Conservation (phyloP, 1,140 invertebrate genomes). For the Ylistrum balloti region DNA sequence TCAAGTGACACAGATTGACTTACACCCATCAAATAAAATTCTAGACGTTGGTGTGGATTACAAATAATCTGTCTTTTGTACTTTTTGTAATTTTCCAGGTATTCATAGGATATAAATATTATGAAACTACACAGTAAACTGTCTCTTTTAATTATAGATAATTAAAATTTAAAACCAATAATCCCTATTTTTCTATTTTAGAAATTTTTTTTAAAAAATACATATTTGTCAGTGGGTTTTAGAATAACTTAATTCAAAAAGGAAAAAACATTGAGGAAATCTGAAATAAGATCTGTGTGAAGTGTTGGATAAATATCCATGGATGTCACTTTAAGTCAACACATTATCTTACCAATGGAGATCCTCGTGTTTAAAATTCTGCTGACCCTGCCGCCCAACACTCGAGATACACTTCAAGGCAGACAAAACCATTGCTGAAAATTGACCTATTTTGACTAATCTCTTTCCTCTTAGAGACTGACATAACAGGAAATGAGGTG, state of each 20-base stretch:
- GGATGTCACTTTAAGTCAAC: neutral
- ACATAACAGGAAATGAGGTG: constrained; percentile 16
- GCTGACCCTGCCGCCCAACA: constrained; percentile 10
- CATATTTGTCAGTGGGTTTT: too few species aligned
- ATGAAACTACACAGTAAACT: neutral
- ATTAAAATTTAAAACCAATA: too few species aligned
- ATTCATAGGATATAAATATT: too few species aligned
- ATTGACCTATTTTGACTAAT: neutral
- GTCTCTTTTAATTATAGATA: too few species aligned
- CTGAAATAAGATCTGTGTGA: neutral
- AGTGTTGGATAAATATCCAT: neutral
- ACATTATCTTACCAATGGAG: neutral
- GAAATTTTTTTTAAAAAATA: too few species aligned
- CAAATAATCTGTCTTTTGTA: neutral
- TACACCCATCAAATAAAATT: neutral
- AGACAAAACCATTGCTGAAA: neutral
- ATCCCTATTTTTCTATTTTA: too few species aligned
- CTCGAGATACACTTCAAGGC: neutral
- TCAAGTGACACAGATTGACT: neutral
- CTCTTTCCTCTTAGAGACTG: neutral
- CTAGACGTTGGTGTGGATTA: neutral
- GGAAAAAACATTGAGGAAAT: too few species aligned
- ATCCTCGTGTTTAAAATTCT: neutral
- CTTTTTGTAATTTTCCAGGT: neutral
- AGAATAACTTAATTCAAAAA: too few species aligned